These are phyloP conservation scores for Hanleya hanleyi DNA, from an alignment of 2,888 invertebrate genomes.

Conservation along the genomic window DNA sequence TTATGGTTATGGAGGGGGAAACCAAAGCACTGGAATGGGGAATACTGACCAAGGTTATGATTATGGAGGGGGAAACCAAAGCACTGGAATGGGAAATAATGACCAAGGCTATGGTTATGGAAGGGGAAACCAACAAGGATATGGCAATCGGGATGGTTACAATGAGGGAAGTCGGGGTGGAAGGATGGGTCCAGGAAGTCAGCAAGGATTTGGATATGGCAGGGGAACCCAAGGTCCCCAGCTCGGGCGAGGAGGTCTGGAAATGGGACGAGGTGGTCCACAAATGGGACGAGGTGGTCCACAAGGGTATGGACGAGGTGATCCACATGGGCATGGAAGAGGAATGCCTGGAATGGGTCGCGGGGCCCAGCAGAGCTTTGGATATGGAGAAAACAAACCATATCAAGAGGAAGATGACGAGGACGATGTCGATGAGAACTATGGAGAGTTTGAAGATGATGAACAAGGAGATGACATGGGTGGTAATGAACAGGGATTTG, in stretches of 20 bases:
- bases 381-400: background rate
- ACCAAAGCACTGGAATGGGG: background rate
- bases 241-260: background rate
- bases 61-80: too few relatives aligned
- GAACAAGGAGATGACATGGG: background rate
- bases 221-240: background rate
- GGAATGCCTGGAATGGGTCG: background rate
- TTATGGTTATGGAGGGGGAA: background rate
- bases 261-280: background rate
- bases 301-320: background rate
- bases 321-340: background rate
- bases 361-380: background rate
- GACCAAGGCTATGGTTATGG: constrained; percentile 13
- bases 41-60: too few relatives aligned
- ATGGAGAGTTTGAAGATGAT: background rate
- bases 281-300: background rate
- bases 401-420: background rate
- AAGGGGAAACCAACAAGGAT: background rate
- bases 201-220: background rate
- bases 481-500: background rate
- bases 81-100: too few relatives aligned
- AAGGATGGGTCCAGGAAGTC: too few relatives aligned
- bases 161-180: too few relatives aligned
- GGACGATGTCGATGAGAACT: background rate
- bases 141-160: too few relatives aligned